These are phyloP conservation scores for Erythrocebus patas DNA, from an alignment of 2,113 vertebrate genomes.

Conservation along the genomic window DNA sequence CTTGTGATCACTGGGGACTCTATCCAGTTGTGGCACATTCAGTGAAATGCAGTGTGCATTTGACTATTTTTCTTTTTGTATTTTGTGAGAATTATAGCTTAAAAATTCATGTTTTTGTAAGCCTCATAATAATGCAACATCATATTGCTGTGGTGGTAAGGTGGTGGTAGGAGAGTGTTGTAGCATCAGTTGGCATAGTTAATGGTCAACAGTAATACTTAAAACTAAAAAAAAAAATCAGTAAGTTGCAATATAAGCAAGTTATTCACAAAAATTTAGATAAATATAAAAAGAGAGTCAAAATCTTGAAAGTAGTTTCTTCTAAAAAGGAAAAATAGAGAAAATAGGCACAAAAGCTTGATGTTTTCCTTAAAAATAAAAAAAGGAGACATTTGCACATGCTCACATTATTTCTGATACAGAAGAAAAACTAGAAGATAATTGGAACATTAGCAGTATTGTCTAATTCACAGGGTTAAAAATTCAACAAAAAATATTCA, in stretches of 20 bases:
- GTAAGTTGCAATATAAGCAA: not conserved
- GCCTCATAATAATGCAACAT: not conserved
- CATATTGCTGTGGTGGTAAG: not conserved
- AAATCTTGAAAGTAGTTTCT: not conserved
- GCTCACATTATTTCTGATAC: not conserved
- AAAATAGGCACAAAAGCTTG: not conserved
- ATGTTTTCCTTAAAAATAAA: not conserved
- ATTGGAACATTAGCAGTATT: not conserved
- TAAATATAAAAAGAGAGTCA: not conserved
- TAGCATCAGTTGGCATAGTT: not conserved
- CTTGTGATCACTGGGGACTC: not conserved
- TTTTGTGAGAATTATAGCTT: not conserved
- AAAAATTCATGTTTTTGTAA: not conserved
- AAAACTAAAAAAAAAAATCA: not conserved
- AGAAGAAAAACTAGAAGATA: not conserved
- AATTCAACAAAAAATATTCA: not conserved
- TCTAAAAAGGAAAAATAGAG: not conserved
- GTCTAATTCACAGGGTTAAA: not conserved
- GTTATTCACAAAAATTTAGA: not conserved
- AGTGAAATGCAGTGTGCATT: not conserved
- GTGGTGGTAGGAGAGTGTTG: not conserved
- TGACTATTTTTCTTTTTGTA: not conserved
- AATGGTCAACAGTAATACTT: not conserved
- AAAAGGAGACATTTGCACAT: not conserved
- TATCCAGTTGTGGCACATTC: not conserved